phyloP scores from a whole-genome alignment of 2,113 vertebrate genomes.

The Hiodon alosoides region DNA sequence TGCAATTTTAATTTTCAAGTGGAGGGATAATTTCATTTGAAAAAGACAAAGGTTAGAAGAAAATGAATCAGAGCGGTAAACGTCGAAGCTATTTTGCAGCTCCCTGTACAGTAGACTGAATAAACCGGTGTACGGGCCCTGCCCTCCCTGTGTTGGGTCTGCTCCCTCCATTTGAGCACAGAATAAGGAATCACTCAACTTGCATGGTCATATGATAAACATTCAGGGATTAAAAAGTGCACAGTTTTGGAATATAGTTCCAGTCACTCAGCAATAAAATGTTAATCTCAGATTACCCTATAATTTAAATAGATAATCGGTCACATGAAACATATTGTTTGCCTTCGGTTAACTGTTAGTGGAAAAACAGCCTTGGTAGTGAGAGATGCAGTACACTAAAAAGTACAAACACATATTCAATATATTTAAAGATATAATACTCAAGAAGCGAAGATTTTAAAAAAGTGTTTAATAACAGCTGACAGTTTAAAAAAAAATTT shows the following conservation, averaged over 20 bases:
- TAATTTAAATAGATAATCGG: too few species aligned
- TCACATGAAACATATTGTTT: too few species aligned
- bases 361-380: neutral
- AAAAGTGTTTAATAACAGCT: too few species aligned
- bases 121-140: neutral
- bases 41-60: neutral
- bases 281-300: too few species aligned
- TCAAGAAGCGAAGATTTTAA: too few species aligned
- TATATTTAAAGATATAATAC: too few species aligned
- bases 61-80: neutral
- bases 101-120: neutral
- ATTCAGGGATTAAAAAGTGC: neutral
- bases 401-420: too few species aligned
- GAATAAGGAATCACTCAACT: neutral
- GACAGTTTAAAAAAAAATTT: too few species aligned
- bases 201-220: neutral
- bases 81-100: neutral
- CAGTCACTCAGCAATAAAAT: too few species aligned
- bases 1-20: neutral
- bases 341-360: too few species aligned
- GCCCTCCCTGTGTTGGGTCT: too few species aligned
- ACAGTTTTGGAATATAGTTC: neutral
- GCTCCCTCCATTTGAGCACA: neutral
- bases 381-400: too few species aligned
- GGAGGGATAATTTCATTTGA: neutral